Base-by-base conservation (phyloP, 2,113 vertebrate species). In the Psophia crepitans region DNA sequence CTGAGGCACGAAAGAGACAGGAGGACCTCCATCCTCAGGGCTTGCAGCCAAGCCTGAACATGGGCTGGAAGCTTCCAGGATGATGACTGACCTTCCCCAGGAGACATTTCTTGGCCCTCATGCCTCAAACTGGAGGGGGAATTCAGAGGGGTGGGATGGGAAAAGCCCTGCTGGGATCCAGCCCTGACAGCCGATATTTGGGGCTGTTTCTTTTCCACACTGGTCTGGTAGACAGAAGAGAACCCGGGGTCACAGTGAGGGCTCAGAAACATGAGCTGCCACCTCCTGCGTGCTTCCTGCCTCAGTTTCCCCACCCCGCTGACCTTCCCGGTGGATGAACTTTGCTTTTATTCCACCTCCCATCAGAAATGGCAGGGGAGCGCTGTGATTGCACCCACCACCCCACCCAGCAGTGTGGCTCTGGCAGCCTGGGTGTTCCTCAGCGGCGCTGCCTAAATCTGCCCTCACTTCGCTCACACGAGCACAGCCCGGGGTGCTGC, bases 401-500 rank as follows among this genome's bases (percentile, higher is more conserved):
- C 2, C 9, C 48, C 2, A 2, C 14, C 15, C 5, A 2, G 32
- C 1, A 0, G 6, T 0, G 9, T 8, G 5, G 65, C 48, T 58
- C 64, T 6, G 3, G 66, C 78, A 64, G 69, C 74, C 57, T 69
- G 70, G 78, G 28, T 58, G 81, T 12, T 84, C 87, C 79, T 54
- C 70, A 3, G 28, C 23, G 1, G 6, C 1, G 5, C 58, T 85
- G 58, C 60, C 63, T 26, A 11, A 84, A 73, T 44, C 68, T 61
- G 61, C 78, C 2, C 79, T 48, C 3, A 1, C 78, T 60, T 32
- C 6, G 16, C 78, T 51, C 12, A 3, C 12, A 3, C 13, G 28
- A 87, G 75, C 79, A 69, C 80, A 89, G 90, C 96, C 85, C 2
- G 0, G 8, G 57, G 79, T 66, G 70, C 75, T 66, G 64, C 0